Base-by-base conservation (phyloP, 2,888 invertebrate species). In the Eupithecia dodoneata region DNA sequence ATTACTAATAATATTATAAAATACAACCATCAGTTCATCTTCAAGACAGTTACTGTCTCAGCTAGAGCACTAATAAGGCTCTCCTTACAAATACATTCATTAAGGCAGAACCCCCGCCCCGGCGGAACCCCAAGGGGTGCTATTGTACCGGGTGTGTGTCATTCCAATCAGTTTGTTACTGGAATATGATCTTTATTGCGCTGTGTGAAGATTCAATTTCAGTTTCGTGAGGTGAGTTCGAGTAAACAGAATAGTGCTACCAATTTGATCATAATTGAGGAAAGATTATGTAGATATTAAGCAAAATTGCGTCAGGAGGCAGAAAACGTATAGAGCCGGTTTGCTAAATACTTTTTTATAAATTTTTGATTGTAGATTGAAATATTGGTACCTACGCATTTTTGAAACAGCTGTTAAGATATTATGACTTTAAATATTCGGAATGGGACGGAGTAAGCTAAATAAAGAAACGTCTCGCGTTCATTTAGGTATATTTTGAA, bases 11-110 rank as follows among this genome's bases (percentile, higher is more conserved):
- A 47, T 66, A 47, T 15, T 65, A 55, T 70, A 70, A 73, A 65
- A 71, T 59, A 77, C 59, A 75, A 71, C 30, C 59, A 69, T 59
- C 81, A 76, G 71, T 74, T 76, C 75, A 78, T 81, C 81, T 79
- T 77, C 74, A 74, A 78, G 79, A 78, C 75, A 73, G 78, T 80
- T 79, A 82, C 80, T 80, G 73, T 76, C 77, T 79, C 73, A 78
- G 79, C 80, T 83, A 75, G 77, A 71, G 79, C 76, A 81, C 81
- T 89, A 88, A 88, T 89, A 86, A 89, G 87, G 85, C 85, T 89
- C 88, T 83, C 87, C 89, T 90, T 87, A 86, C 88, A 87, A 83
- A 87, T 88, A 88, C 89, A 90, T 90, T 89, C 88, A 90, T 90
- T 89, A 90, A 86, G 79, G 80, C 74, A 72, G 66, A 12, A 67